Conservation (phyloP, 1,140 invertebrate species). For the Meloidogyne exigua region DNA sequence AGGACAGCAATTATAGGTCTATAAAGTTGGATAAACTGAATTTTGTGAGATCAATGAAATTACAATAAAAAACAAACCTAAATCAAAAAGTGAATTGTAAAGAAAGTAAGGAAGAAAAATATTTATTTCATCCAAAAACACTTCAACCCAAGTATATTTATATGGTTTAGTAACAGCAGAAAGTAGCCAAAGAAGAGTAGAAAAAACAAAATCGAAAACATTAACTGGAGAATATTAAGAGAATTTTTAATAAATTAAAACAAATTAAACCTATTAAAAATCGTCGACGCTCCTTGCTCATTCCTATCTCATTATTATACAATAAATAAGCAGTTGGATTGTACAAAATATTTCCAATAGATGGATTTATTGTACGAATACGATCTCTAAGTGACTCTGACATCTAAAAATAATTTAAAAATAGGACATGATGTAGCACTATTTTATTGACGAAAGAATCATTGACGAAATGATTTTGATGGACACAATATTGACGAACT, state of each 20-base stretch:
- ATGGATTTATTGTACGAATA: neutral
- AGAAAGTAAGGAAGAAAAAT: constrained; percentile 43
- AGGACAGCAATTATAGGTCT: too few species aligned
- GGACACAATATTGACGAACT: too few species aligned
- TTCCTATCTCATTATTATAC: constrained; percentile 19
- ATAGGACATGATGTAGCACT: too few species aligned
- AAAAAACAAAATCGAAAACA: constrained; percentile 18
- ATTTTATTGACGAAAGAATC: too few species aligned
- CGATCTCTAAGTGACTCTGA: neutral
- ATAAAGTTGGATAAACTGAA: too few species aligned
- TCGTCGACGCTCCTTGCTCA: constrained; percentile 43
- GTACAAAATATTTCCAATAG: neutral
- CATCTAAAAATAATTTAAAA: neutral
- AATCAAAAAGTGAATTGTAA: constrained; percentile 45
- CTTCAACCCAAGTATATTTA: constrained; percentile 29
- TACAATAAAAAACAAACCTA: constrained; percentile 5
- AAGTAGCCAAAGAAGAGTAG: constrained; percentile 18
- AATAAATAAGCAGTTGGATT: constrained; percentile 21
- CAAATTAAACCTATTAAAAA: constrained; percentile 36
- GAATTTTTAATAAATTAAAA: neutral
- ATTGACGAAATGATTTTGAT: too few species aligned
- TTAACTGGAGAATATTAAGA: constrained; percentile 13
- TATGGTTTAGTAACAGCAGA: constrained; percentile 27
- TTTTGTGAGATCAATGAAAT: too few species aligned
- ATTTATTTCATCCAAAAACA: constrained; percentile 45